Evolutionary conservation across 2,797 vertebrate species (phyloP), one percentile per base, ranked within the genome.

Genomic region (Enteromius fasciolatus): DNA sequence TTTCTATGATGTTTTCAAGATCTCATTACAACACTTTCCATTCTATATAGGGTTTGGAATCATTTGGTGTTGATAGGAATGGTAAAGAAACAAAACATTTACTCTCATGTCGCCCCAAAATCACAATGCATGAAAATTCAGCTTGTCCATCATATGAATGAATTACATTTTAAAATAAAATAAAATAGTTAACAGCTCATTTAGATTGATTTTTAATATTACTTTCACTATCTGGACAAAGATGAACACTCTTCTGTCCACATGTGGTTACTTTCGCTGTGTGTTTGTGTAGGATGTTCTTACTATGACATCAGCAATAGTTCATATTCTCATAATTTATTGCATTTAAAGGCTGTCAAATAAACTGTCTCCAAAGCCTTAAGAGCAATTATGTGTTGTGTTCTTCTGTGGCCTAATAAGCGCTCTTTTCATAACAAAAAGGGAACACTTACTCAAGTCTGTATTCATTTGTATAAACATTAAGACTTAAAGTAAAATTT

Each of bases 291-390:
- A 48, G 25, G 28, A 50, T 78, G 41, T 50, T 78, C 61, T 66
- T 18, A 36, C 8, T 54, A 66, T 3, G 1, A 20, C 76, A 66
- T 63, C 17, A 33, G 5, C 11, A 28, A 66, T 78, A 28, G 61
- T 63, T 76, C 5, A 78, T 78, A 17, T 48, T 78, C 4, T 48
- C 6, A 0, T 66, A 18, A 28, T 61, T 50, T 46, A n/a, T 48
- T 61, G 76, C 18, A 23, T 78, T 78, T 50, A 41, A 76, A 76
- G n/a, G 61, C 61, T 66, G 41, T 78, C 41, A 50, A 78, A 78
- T 33, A 78, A 78, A 64, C 36, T 44, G 17, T 64, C 48, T 79
- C 36, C 15, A 5, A 50, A 44, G 54, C 12, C 3, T 73, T 80
- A 33, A 70, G 50, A 46, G 50, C 39, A 69, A 18, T 41, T 54